These are phyloP conservation scores for Mus pahari DNA, from an alignment of 2,113 vertebrate genomes.

Conservation along the genomic window DNA sequence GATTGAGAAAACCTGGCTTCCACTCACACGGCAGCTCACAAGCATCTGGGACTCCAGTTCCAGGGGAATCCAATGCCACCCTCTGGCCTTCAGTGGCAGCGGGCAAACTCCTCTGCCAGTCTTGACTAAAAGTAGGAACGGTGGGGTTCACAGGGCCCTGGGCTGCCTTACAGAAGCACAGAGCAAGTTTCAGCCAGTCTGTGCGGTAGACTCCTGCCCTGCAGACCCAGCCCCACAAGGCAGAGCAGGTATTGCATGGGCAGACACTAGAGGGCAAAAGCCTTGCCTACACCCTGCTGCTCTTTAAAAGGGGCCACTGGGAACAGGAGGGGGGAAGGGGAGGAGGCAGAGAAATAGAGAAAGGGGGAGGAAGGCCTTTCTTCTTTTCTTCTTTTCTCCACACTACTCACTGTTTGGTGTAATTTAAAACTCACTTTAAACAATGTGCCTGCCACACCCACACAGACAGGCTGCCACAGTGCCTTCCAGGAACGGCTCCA, in stretches of 20 bases:
- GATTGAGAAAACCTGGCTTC: background rate
- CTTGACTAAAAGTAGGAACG: background rate
- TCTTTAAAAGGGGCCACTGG: background rate
- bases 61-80: background rate
- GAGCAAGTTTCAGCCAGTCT: background rate
- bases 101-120: background rate
- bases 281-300: too few relatives aligned
- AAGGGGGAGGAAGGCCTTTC: background rate
- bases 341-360: rapidly evolving
- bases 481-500: background rate
- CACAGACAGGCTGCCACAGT: rapidly evolving
- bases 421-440: background rate
- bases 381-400: background rate
- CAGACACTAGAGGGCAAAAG: background rate
- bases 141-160: background rate
- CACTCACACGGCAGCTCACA: background rate
- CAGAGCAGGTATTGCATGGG: background rate
- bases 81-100: background rate
- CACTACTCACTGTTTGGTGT: background rate
- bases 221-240: background rate
- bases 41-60: background rate
- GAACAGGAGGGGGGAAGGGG: background rate
- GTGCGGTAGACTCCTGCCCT: background rate
- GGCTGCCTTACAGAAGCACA: too few relatives aligned
- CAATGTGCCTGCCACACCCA: background rate